A percentile compares a stretch with the other conserved stretches of the same genome.
Evolutionary conservation across 2,797 vertebrate genomes (phyloP).

Genomic region (Limosa lapponica): DNA sequence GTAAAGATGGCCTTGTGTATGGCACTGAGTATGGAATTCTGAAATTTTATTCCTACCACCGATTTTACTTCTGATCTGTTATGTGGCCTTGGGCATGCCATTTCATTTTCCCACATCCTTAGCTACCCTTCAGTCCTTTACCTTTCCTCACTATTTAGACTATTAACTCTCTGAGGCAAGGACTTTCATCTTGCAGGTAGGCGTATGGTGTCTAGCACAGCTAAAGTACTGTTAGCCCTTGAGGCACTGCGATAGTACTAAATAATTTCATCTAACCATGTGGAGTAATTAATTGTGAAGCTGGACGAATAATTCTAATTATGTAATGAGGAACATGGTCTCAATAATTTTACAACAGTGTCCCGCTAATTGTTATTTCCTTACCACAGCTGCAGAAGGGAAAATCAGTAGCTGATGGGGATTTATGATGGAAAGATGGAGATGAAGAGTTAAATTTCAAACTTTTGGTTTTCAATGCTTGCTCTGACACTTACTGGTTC

Average conservation of each 20-base stretch:
- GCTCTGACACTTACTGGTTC: fast-evolving
- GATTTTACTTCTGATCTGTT: background rate
- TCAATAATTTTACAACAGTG: background rate
- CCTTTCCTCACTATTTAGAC: background rate
- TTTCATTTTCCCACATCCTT: background rate
- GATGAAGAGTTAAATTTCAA: background rate
- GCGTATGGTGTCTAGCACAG: background rate
- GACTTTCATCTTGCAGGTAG: background rate
- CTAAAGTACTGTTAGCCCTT: background rate
- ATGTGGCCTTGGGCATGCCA: background rate
- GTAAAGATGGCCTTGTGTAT: background rate
- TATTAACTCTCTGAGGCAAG: background rate
- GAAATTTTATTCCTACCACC: background rate
- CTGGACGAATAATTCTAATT: background rate
- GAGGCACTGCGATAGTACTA: background rate
- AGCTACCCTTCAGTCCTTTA: background rate
- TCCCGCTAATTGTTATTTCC: background rate
- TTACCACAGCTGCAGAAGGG: background rate
- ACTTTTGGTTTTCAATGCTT: background rate
- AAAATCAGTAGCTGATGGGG: background rate
- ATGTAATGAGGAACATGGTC: background rate
- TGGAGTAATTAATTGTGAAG: conserved; percentile 4
- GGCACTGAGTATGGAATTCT: background rate
- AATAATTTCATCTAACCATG: background rate
- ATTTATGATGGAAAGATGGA: background rate